phyloP scores from a whole-genome alignment of 2,888 invertebrate species.

The Ormia ochracea region DNA sequence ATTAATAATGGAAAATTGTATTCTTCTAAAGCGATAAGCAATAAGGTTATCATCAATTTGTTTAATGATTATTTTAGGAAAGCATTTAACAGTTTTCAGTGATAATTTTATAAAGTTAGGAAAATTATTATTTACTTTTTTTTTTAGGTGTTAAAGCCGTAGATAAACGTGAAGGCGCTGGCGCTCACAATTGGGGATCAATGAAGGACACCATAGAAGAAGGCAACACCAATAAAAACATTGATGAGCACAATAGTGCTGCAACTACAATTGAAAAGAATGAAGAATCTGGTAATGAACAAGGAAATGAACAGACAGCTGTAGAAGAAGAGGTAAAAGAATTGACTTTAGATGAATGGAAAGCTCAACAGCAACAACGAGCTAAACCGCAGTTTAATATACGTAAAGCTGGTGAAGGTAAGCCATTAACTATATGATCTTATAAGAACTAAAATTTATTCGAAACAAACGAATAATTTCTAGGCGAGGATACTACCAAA shows the following conservation, averaged over 20 bases:
- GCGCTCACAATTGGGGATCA: conserved; percentile 97
- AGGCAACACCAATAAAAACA: conserved; percentile 72
- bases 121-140: neutral
- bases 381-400: conserved; percentile 93
- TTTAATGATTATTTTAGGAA: conserved; percentile 4
- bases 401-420: conserved; percentile 93
- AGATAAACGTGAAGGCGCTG: conserved; percentile 96
- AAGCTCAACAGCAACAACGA: conserved; percentile 88
- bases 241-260: conserved; percentile 55
- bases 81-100: too few species aligned
- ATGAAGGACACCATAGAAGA: conserved; percentile 92
- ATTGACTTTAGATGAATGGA: conserved; percentile 96
- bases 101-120: neutral
- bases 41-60: conserved; percentile 34
- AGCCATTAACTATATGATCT: neutral
- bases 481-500: conserved; percentile 89
- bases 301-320: conserved; percentile 77
- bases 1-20: neutral
- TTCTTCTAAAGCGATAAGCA: conserved; percentile 13
- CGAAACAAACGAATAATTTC: neutral
- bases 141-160: conserved; percentile 85
- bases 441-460: neutral
- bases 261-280: conserved; percentile 64
- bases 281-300: conserved; percentile 75
- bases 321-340: conserved; percentile 88